Evolutionary conservation across 2,888 invertebrate species (phyloP), one percentile per base, ranked within the genome.

Genomic region (Odontothrips loti): DNA sequence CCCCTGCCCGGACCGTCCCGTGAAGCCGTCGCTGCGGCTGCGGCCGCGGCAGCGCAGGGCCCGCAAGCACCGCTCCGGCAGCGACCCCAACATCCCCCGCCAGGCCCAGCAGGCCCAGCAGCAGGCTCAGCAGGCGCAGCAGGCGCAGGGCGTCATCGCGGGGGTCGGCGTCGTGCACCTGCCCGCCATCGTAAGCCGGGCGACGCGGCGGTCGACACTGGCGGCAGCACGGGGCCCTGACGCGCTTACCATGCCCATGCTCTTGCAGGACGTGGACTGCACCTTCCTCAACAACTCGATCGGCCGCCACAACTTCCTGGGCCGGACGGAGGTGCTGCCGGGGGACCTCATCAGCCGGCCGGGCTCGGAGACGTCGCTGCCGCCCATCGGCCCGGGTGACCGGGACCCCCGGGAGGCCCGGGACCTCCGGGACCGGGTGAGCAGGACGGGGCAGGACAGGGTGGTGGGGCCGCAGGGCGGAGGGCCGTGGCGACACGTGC

Each of bases 251-350:
- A 2, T 43, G 8, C 58, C 15, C 15, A 0, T 15, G 11, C 58
- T 58, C 58, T 15, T 58, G 20, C 81, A 83, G 83, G 83, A 83
- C 29, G 83, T 82, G 80, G 84, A 84, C 47, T 83, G 83, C n/a
- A 82, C 82, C 34, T 43, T 79, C 51, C 80, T 80, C 23, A 82
- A 84, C 43, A 86, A 86, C 58, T 84, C 86, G 63, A 83, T 86
- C 81, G 86, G 86, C 8, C 85, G 85, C 80, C 84, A 86, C 83
- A 86, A 87, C 86, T 85, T 86, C n/a, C 85, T 86, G 68, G 84
- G 85, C 10, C 84, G 86, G 79, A 86, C 86, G 6, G 86, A 86
- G 79, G 83, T 86, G 12, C 85, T 85, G 82, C 85, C 86, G 68
- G 84, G 85, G 43, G 84, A 84, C 80, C 83, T 86, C 79, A 84